Base-by-base conservation (phyloP, 1,140 invertebrate species). In the Neotoxoptera formosana region DNA sequence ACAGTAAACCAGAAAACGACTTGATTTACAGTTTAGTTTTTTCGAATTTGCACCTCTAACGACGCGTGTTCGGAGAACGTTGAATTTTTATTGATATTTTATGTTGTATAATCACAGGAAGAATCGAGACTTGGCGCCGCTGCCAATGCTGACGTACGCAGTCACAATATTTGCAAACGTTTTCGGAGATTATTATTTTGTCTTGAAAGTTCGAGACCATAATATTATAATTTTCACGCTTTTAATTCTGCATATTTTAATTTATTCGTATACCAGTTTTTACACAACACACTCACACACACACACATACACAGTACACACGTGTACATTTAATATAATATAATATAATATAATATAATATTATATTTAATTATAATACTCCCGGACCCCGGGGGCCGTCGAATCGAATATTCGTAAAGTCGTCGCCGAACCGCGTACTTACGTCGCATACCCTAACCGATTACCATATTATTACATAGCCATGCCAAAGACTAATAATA, bases 361-460 rank as follows among this genome's bases (percentile, higher is more conserved):
- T 56, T 53, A 20, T 20, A 17, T 67, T 51, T 41, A 41, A 56
- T 56, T n/a, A 76, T 76, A 67, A 76, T 76, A 17, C 60, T 6
- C 14, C 60, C 11, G n/a, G n/a, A n/a, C n/a, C n/a, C n/a, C n/a
- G n/a, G n/a, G 60, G 60, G n/a, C n/a, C 17, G 14, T n/a, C 9
- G n/a, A n/a, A 76, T 76, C n/a, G n/a, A 76, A 76, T 34, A n/a
- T 76, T 76, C n/a, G 60, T 76, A n/a, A 76, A 76, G 60, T 34
- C 60, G 30, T 67, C 30, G 30, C 14, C 6, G 11, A 67, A 4
- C 30, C 0, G n/a, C 17, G 60, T 34, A 14, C 17, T 1, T 76
- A 76, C 21, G 17, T 41, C 60, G 4, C 11, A n/a, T 6, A 14
- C n/a, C 14, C 30, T n/a, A n/a, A 6, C 17, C 60, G 14, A 76